Conservation (phyloP, 2,888 invertebrate genomes). For the Dasysyrphus tricinctus region DNA sequence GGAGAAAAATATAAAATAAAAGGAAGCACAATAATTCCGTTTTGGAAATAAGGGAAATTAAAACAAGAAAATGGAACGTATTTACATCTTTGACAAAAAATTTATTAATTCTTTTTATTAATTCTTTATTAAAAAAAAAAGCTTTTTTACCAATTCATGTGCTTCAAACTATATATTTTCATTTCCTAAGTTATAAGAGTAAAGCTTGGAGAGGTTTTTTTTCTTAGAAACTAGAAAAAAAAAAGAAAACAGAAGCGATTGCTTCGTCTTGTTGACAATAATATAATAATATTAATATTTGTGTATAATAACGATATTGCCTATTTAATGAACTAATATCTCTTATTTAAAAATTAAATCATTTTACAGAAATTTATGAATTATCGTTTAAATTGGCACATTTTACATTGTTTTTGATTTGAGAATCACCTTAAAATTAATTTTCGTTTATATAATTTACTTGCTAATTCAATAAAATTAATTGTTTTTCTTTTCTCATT, state of each 20-base stretch:
- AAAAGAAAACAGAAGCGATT: constrained; percentile 44
- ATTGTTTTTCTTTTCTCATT: constrained; percentile 34
- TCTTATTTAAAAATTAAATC: constrained; percentile 49
- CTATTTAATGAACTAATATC: constrained; percentile 61
- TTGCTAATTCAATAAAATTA: constrained; percentile 60
- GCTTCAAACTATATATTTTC: constrained; percentile 49
- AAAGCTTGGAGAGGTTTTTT: constrained; percentile 71
- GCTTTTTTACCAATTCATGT: constrained; percentile 65
- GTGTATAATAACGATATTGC: constrained; percentile 48
- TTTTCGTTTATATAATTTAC: constrained; percentile 26
- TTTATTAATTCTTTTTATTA: constrained; percentile 1
- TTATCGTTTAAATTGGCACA: constrained; percentile 75
- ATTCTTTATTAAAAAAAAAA: constrained; percentile 53
- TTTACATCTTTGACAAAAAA: constrained; percentile 45
- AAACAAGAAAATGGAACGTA: constrained; percentile 38
- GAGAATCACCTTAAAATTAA: constrained; percentile 58
- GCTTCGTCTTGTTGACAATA: constrained; percentile 25
- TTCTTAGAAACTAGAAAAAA: constrained; percentile 22
- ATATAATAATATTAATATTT: constrained; percentile 16
- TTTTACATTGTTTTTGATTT: constrained; percentile 75
- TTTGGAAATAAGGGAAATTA: constrained; percentile 26
- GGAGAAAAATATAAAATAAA: constrained; percentile 44
- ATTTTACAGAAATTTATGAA: constrained; percentile 61
- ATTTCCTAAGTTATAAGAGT: constrained; percentile 71
- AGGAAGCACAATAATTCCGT: constrained; percentile 65